Percentiles rank a stretch among this genome's conserved stretches.
Conservation (phyloP, 1,140 invertebrate species). For the Drosophila mauritiana region DNA sequence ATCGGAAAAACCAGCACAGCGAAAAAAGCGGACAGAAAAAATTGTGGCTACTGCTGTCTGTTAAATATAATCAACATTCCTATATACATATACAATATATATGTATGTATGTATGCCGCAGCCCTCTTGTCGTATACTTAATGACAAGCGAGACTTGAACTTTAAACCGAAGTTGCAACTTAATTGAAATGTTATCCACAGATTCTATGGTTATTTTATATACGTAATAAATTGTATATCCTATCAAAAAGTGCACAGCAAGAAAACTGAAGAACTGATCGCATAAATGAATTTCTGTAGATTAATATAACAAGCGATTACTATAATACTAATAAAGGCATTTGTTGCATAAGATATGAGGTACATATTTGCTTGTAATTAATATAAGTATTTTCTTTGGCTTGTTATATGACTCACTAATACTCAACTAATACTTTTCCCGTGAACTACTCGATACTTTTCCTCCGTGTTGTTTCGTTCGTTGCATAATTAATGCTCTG, state of each 20-base stretch:
- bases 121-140: slow-evolving; percentile 39
- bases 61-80: slow-evolving; percentile 42
- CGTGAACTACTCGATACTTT: background rate
- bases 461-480: slow-evolving; percentile 15
- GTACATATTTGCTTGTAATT: background rate
- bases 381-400: too few relatives aligned
- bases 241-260: slow-evolving; percentile 17
- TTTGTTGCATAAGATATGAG: background rate
- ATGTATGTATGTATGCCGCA: background rate
- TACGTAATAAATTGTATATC: slow-evolving; percentile 31
- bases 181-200: slow-evolving; percentile 70
- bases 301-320: too few relatives aligned
- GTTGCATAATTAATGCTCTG: slow-evolving; percentile 73
- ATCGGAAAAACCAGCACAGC: slow-evolving; percentile 35
- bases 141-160: slow-evolving; percentile 30
- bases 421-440: background rate
- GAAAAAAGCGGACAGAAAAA: slow-evolving; percentile 9
- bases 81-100: background rate
- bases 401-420: too few relatives aligned
- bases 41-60: slow-evolving; percentile 29
- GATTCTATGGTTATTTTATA: slow-evolving; percentile 31
- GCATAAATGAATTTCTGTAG: too few relatives aligned
- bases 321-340: too few relatives aligned
- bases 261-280: background rate
- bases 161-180: slow-evolving; percentile 47